These are phyloP conservation scores for Microchrysa polita DNA, from an alignment of 2,888 invertebrate genomes.

Conservation along the genomic window DNA sequence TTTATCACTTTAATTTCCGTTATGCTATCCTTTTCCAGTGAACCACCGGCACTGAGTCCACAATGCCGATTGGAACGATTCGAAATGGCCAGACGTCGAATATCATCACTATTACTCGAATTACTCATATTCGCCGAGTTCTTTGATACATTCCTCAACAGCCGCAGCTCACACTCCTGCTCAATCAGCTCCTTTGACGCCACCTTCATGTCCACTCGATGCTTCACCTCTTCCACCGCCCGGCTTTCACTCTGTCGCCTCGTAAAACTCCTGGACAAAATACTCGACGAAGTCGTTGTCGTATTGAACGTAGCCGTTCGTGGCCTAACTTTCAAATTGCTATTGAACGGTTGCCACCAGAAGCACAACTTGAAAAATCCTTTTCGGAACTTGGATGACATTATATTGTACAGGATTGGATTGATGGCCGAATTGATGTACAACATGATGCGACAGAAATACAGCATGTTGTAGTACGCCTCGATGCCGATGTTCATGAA, in stretches of 20 bases:
- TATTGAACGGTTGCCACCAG: slow-evolving; percentile 61
- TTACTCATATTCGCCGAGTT: neutral
- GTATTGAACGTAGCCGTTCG: slow-evolving; percentile 69
- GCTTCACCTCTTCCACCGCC: slow-evolving; percentile 44
- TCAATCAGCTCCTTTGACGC: neutral
- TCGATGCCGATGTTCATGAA: slow-evolving; percentile 77
- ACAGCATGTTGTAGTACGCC: slow-evolving; percentile 82
- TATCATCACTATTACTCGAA: slow-evolving; percentile 24
- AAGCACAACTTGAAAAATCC: slow-evolving; percentile 79
- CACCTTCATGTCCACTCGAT: slow-evolving; percentile 5
- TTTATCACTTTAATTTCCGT: too few relatives aligned
- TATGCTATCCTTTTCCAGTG: slow-evolving; percentile 10
- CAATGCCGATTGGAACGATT: slow-evolving; percentile 41
- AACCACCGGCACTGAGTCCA: slow-evolving; percentile 2
- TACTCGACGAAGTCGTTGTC: slow-evolving; percentile 67
- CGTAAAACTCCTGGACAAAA: slow-evolving; percentile 70
- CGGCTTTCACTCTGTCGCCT: slow-evolving; percentile 66
- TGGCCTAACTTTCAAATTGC: slow-evolving; percentile 65
- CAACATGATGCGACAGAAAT: slow-evolving; percentile 85
- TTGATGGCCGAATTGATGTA: slow-evolving; percentile 91
- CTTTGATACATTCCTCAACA: slow-evolving; percentile 21
- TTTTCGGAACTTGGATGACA: slow-evolving; percentile 89
- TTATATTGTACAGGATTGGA: slow-evolving; percentile 90
- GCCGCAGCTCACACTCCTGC: slow-evolving; percentile 43
- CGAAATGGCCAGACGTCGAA: slow-evolving; percentile 40